These are phyloP conservation scores for Mya arenaria DNA, from an alignment of 1,140 invertebrate species.

Conservation along the genomic window DNA sequence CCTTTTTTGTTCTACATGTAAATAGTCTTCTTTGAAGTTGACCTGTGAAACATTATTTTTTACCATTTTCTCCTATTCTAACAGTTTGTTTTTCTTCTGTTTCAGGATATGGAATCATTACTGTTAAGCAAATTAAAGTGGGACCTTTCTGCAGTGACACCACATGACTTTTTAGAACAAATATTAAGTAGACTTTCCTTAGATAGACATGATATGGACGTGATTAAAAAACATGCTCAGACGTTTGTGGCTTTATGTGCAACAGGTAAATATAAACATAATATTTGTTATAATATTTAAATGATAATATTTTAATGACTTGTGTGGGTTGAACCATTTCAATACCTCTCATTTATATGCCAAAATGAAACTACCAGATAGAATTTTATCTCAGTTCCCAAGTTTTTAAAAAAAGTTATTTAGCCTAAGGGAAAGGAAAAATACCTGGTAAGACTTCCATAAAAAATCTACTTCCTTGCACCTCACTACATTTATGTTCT, in stretches of 20 bases:
- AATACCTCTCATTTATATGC: too few species aligned
- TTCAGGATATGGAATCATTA: constrained; percentile 91
- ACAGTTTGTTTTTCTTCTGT: constrained; percentile 79
- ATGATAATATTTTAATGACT: too few species aligned
- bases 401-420: too few species aligned
- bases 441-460: too few species aligned
- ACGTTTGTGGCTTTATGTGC: constrained; percentile 79
- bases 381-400: too few species aligned
- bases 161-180: constrained; percentile 90
- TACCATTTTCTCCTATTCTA: too few species aligned
- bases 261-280: constrained; percentile 74
- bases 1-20: not conserved
- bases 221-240: constrained; percentile 79
- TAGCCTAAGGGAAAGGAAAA: too few species aligned
- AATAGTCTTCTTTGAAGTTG: not conserved
- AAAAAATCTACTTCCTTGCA: too few species aligned
- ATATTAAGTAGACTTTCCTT: constrained; percentile 86
- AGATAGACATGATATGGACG: constrained; percentile 70
- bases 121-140: constrained; percentile 90
- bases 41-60: not conserved
- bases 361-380: too few species aligned
- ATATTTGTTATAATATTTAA: not conserved
- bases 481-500: too few species aligned
- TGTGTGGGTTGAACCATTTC: too few species aligned
- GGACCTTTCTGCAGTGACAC: constrained; percentile 90